Evolutionary conservation across 2,113 vertebrate genomes (phyloP), one percentile per base, ranked within the genome.

Genomic region (Eurystomus gularis): DNA sequence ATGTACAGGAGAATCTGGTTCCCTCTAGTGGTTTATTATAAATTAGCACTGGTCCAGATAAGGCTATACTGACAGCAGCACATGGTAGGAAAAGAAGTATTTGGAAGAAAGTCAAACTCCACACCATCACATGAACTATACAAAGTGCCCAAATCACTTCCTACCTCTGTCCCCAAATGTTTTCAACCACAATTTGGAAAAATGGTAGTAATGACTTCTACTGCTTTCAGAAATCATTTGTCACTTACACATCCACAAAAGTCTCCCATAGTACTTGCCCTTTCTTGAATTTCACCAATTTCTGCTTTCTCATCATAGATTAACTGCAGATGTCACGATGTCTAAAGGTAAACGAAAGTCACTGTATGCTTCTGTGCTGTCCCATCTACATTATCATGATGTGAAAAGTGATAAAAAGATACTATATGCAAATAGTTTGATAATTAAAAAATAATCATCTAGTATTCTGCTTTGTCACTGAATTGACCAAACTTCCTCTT

Each of bases 1-100:
- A 95, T 37, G 93, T 96, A 96, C 40, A 96, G 96, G 96, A 97
- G 96, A 97, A 97, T 96, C 85, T 96, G 94, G 88, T 92, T 97
- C 95, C 97, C 94, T 97, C 96, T 96, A 97, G 94, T 95, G 95
- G 96, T 69, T 90, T 94, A 42, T 72, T 86, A 92, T 33, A 96
- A 95, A 93, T 86, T 96, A 97, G 95, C 96, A 96, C 40, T 92
- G 76, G 69, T 95, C 92, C 92, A 96, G 94, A 93, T 76, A 88
- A 89, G 76, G 68, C 44, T 40, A 48, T 40, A 78, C 14, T 75
- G 78, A 80, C 54, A 90, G 82, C 52, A 89, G 82, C 37, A 87
- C 21, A 31, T 58, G 58, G 75, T 66, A 95, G 46, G 21, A 88
- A 94, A 76, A 72, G 37, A 73, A 60, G 65, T 33, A 72, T 86